A percentile compares a stretch with the other conserved stretches of the same genome.
Conservation (phyloP, 2,888 invertebrate species). For the Dorcus parallelipipedus region DNA sequence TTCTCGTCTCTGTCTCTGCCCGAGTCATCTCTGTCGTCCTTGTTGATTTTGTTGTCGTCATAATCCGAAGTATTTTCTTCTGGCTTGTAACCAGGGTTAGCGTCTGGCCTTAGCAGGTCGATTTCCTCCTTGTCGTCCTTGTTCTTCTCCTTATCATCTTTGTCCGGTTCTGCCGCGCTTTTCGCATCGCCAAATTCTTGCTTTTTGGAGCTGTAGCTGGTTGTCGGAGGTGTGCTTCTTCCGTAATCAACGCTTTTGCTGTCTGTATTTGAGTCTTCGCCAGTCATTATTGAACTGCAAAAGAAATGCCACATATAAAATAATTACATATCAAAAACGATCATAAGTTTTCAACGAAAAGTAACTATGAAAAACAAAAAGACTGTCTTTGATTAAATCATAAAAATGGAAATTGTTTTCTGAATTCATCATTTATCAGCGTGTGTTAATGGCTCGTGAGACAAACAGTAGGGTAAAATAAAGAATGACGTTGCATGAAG, state of each 20-base stretch:
- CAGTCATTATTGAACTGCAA: slow-evolving; percentile 39
- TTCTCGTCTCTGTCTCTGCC: slow-evolving; percentile 11
- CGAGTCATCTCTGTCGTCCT: not conserved
- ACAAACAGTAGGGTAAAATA: too few relatives aligned
- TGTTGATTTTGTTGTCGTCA: slow-evolving; percentile 17
- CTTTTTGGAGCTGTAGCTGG: slow-evolving; percentile 22
- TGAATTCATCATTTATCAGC: too few relatives aligned
- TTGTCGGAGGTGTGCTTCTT: slow-evolving; percentile 31
- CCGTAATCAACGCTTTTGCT: slow-evolving; percentile 27
- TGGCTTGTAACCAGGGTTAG: slow-evolving; percentile 23
- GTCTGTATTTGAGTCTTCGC: slow-evolving; percentile 31
- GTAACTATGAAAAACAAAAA: too few relatives aligned
- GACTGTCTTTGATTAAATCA: too few relatives aligned
- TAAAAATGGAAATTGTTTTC: too few relatives aligned
- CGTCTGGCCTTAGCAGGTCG: slow-evolving; percentile 17
- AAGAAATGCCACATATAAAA: slow-evolving; percentile 8
- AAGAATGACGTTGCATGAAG: too few relatives aligned
- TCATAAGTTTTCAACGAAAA: too few relatives aligned
- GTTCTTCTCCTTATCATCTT: slow-evolving; percentile 18
- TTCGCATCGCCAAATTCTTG: slow-evolving; percentile 8
- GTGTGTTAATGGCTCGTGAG: too few relatives aligned
- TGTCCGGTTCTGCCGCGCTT: slow-evolving; percentile 17
- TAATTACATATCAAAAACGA: not conserved
- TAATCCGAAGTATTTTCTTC: slow-evolving; percentile 4
- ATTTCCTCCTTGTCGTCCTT: slow-evolving; percentile 22